Base-by-base conservation (phyloP, 2,113 vertebrate species). In the Symphodus melops region DNA sequence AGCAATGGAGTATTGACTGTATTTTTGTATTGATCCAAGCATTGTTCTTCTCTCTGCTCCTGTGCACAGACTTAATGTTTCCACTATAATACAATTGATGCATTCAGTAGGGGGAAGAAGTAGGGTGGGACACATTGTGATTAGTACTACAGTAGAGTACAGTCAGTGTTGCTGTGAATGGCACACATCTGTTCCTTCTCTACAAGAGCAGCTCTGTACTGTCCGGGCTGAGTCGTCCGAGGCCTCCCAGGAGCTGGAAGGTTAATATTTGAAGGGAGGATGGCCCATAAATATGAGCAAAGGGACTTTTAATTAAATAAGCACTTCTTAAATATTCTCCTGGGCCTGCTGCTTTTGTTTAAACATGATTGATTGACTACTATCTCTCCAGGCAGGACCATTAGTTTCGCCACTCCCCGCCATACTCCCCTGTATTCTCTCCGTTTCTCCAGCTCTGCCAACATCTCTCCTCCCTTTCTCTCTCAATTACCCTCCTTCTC, bases 291-390 rank as follows among this genome's bases (percentile, higher is more conserved):
- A 98, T 97, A 97, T 95, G 95, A 95, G 96, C 95, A 95, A 95
- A 96, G 95, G 95, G 96, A 97, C 95, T 97, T 98, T 97, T 98
- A 98, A 98, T 98, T 98, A 98, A 98, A 97, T 98, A 98, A 97
- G 96, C 96, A 95, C 96, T 96, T 96, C 95, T 97, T 97, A 97
- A 98, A 97, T 95, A 96, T 96, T 91, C 97, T 97, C 96, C 94
- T 93, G 96, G 96, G 96, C 94, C 94, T 85, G 91, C 94, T 94
- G 95, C 96, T 96, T 97, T 97, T 98, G 96, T 97, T 97, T 98
- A 97, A 98, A 97, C 95, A 96, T 97, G 97, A 99, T 96, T 98
- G 96, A 99, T 98, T 95, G 95, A 96, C 95, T 94, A 86, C 87
- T 93, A 93, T 94, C 95, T 96, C 83, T 89, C 84, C 82, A 83